Conservation (phyloP, 35 echinoderm and acorn worm species). For the Ophiothrix spiculata region DNA sequence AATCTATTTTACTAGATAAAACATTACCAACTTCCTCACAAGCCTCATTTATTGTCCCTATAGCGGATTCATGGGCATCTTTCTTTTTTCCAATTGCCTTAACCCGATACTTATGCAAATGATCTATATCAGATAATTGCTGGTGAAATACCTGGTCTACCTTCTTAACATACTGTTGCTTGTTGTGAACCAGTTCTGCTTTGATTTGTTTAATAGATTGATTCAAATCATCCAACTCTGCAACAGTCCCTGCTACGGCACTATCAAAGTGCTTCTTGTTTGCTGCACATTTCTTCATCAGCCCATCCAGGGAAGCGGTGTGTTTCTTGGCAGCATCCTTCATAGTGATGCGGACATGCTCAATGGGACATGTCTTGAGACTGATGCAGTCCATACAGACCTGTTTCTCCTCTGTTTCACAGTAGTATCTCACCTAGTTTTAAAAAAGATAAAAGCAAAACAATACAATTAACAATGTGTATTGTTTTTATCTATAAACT, state of each 20-base stretch:
- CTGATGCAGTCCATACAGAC: neutral
- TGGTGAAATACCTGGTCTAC: neutral
- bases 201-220: neutral
- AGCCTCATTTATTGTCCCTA: neutral
- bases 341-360: neutral
- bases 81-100: neutral
- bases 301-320: neutral
- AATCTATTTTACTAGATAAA: neutral
- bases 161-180: neutral
- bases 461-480: too few relatives aligned
- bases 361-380: neutral
- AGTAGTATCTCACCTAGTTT: constrained; percentile 1
- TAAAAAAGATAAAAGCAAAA: too few relatives aligned
- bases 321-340: neutral
- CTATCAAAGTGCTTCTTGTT: neutral
- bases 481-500: too few relatives aligned
- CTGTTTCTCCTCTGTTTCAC: neutral
- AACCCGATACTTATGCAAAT: neutral
- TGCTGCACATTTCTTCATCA: neutral
- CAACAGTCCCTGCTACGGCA: neutral
- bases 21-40: neutral
- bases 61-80: neutral
- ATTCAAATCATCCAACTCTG: neutral
- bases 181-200: neutral
- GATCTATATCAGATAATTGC: neutral